phyloP scores from a whole-genome alignment of 30 jellyfish, hydroid and myxozoan species.

The Aurelia coerulea region DNA sequence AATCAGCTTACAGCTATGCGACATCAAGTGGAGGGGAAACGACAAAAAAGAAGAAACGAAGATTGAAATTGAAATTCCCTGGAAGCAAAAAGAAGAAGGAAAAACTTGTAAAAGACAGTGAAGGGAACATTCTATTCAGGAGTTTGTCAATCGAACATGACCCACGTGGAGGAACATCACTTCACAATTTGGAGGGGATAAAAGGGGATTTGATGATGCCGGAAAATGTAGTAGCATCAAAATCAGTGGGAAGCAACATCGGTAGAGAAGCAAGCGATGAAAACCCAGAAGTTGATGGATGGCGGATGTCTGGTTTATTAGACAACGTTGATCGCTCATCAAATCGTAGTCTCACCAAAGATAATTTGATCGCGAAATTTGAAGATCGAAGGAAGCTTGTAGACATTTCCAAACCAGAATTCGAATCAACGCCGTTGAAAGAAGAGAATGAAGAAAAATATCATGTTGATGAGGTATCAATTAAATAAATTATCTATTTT shows the following conservation, averaged over 20 bases:
- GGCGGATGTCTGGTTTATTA: conserved; percentile 81
- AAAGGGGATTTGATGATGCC: conserved; percentile 12
- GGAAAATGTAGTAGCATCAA: conserved; percentile 36
- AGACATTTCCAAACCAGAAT: conserved; percentile 2
- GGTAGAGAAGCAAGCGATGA: conserved; percentile 27
- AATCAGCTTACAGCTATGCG: conserved; percentile 38
- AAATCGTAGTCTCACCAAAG: conserved; percentile 30
- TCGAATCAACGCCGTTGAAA: conserved; percentile 51
- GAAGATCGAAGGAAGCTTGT: conserved; percentile 45
- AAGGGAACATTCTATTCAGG: conserved; percentile 51
- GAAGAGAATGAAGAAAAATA: not conserved
- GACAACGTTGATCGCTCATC: conserved; percentile 55
- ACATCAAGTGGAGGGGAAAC: conserved; percentile 4
- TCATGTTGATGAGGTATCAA: no score
- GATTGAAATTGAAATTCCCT: conserved; percentile 27
- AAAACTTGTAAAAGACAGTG: conserved; percentile 15
- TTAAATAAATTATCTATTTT: no score
- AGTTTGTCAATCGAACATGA: conserved; percentile 68
- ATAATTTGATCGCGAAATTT: conserved; percentile 37
- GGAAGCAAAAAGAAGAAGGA: conserved; percentile 48
- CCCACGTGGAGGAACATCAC: conserved; percentile 63
- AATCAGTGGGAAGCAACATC: conserved; percentile 50
- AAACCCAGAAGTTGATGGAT: conserved; percentile 60
- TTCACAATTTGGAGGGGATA: not conserved
- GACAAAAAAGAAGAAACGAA: conserved; percentile 33